Evolutionary conservation across 2,113 vertebrate genomes (phyloP), one percentile per base, ranked within the genome.

Genomic region (Catharus minimus): DNA sequence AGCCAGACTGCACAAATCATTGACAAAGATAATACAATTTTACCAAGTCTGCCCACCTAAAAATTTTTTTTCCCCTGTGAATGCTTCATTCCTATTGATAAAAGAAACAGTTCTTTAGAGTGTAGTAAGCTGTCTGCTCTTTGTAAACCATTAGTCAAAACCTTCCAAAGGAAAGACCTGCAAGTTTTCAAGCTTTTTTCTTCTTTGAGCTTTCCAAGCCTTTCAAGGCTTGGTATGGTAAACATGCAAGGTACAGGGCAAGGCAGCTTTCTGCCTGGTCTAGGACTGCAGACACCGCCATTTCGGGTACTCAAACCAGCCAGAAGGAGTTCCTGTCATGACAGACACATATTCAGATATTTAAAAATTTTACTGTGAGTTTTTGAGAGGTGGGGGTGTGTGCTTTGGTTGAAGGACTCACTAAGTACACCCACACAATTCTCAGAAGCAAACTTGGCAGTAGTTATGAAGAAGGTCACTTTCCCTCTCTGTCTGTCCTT

Each of bases 181-280:
- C 49, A 93, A 89, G 57, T 75, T 90, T 90, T 95, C 94, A 95
- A 86, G 58, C 15, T 47, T 88, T 80, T 83, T 67, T 68, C 86
- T 68, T 39, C 65, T 93, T 82, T 39, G 26, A 73, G 68, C 33
- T 94, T 86, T 76, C 79, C 58, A 79, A 79, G 22, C 41, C 55
- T 88, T 93, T 93, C 82, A 90, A 69, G 68, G 64, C 28, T 83
- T 55, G 55, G 39, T 76, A 62, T 50, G 30, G 79, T 61, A 94
- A 88, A 74, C 26, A 68, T 19, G 49, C 7, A 83, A 49, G 65
- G 33, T 38, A 49, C 7, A 57, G 38, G n/a, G 33, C 57, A 77
- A 62, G 4, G 30, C 16, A 67, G 15, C 7, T 6, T 84, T 82
- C 32, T 87, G 47, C 46, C 30, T 44, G 16, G 30, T 9, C 23